Evolutionary conservation across 2,113 vertebrate genomes (phyloP).

Genomic region (Mugil cephalus): DNA sequence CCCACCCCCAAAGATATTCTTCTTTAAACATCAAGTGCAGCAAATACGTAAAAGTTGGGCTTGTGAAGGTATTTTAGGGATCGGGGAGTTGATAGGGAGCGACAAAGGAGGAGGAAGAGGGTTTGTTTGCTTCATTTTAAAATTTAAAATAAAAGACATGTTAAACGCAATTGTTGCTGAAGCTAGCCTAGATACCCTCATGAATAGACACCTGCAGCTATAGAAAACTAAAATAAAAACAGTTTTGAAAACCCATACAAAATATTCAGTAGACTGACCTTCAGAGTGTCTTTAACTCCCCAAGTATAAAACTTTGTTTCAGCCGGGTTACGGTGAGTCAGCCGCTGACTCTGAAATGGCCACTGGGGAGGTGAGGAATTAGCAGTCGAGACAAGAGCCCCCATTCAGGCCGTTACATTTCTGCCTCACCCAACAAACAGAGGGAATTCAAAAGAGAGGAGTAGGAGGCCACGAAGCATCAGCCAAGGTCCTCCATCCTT

Average conservation of each 20-base stretch:
- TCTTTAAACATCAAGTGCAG: slow-evolving; percentile 5
- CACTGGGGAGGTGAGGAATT: slow-evolving; percentile 23
- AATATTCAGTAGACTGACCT: neutral
- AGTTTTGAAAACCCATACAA: too few species aligned
- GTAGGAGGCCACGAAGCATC: slow-evolving; percentile 9
- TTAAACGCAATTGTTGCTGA: too few species aligned
- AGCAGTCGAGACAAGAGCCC: slow-evolving; percentile 11
- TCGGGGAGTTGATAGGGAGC: too few species aligned
- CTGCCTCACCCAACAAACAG: slow-evolving; percentile 1
- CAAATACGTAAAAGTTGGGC: neutral
- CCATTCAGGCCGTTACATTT: slow-evolving; percentile 7
- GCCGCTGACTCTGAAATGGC: neutral
- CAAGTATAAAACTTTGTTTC: slow-evolving; percentile 3
- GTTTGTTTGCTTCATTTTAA: too few species aligned
- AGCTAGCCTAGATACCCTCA: too few species aligned
- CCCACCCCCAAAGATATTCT: slow-evolving; percentile 9
- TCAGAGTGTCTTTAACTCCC: neutral
- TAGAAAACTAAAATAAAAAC: too few species aligned
- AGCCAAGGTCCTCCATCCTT: neutral
- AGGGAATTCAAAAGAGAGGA: neutral
- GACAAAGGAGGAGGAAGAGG: too few species aligned
- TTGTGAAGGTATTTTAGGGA: neutral
- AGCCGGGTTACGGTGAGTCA: slow-evolving; percentile 20
- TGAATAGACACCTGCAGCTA: too few species aligned
- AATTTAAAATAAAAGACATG: too few species aligned